Percentiles rank a stretch among this genome's conserved stretches.
Evolutionary conservation across 2,797 vertebrate genomes (phyloP).

Genomic region (Sebastes wilsoni): DNA sequence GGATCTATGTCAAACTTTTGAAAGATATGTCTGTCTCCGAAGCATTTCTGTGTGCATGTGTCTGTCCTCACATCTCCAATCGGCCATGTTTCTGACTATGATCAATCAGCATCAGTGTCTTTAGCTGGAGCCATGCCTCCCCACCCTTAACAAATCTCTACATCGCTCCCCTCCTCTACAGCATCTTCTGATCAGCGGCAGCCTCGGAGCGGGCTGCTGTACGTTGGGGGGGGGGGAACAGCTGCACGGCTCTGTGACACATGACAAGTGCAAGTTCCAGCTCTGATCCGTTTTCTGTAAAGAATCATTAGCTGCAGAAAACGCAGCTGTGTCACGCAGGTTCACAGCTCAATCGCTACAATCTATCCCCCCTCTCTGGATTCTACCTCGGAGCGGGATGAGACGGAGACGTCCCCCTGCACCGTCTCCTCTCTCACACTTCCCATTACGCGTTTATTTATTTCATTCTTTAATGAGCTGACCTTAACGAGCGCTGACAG

Average conservation of each 20-base stretch:
- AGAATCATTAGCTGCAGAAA: conserved; percentile 78
- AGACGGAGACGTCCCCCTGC: conserved; percentile 43
- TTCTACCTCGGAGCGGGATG: conserved; percentile 43
- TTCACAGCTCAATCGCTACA: conserved; percentile 66
- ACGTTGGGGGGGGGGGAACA: neutral
- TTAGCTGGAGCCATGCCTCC: conserved; percentile 15
- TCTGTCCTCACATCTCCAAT: conserved; percentile 66
- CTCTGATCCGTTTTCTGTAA: conserved; percentile 75
- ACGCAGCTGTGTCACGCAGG: conserved; percentile 65
- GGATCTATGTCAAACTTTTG: conserved; percentile 58
- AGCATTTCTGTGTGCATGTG: conserved; percentile 31
- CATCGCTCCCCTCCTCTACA: conserved; percentile 20
- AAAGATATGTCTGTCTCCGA: conserved; percentile 53
- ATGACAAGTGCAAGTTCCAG: conserved; percentile 67
- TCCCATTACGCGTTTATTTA: conserved; percentile 66
- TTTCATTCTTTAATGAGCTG: conserved; percentile 77
- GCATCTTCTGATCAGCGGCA: conserved; percentile 61
- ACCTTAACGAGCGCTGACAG: conserved; percentile 80
- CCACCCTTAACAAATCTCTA: conserved; percentile 8
- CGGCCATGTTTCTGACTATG: conserved; percentile 61
- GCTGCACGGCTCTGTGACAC: conserved; percentile 68
- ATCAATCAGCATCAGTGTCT: conserved; percentile 60
- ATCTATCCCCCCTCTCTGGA: conserved; percentile 48
- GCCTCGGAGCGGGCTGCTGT: conserved; percentile 27
- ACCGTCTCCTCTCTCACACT: conserved; percentile 39